These are phyloP conservation scores for Cordilura impudica DNA, from an alignment of 2,888 invertebrate species.

Conservation along the genomic window DNA sequence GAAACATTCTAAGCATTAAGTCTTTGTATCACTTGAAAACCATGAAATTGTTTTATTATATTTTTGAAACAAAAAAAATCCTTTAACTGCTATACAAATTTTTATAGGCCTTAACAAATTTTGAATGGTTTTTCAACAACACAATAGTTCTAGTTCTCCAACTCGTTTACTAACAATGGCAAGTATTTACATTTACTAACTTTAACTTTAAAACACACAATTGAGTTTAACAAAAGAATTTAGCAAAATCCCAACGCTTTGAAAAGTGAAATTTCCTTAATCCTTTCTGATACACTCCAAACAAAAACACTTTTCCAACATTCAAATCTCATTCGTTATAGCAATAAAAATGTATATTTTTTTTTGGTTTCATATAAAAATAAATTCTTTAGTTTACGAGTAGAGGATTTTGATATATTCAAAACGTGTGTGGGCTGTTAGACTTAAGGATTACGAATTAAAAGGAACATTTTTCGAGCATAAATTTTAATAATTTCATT, in stretches of 20 bases:
- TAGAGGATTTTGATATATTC: background rate
- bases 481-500: conserved; percentile 11
- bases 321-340: conserved; percentile 55
- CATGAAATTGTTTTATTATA: conserved; percentile 52
- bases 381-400: background rate
- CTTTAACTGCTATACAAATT: background rate
- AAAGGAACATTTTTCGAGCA: conserved; percentile 2
- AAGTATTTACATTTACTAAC: conserved; percentile 47
- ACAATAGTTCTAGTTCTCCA: background rate
- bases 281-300: conserved; percentile 40
- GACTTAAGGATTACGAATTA: conserved; percentile 44
- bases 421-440: conserved; percentile 58
- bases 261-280: conserved; percentile 25
- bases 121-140: background rate
- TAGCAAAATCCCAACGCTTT: conserved; percentile 30
- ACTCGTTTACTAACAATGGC: conserved; percentile 33
- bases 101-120: conserved; percentile 44
- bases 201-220: conserved; percentile 61
- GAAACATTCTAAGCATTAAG: conserved; percentile 5
- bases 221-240: conserved; percentile 48
- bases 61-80: background rate
- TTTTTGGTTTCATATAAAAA: conserved; percentile 3
- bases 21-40: conserved; percentile 27
- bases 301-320: conserved; percentile 19
- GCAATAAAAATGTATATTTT: conserved; percentile 46